Evolutionary conservation across 2,888 invertebrate species (phyloP), one percentile per base, ranked within the genome.

Genomic region (Monochamus alternatus): DNA sequence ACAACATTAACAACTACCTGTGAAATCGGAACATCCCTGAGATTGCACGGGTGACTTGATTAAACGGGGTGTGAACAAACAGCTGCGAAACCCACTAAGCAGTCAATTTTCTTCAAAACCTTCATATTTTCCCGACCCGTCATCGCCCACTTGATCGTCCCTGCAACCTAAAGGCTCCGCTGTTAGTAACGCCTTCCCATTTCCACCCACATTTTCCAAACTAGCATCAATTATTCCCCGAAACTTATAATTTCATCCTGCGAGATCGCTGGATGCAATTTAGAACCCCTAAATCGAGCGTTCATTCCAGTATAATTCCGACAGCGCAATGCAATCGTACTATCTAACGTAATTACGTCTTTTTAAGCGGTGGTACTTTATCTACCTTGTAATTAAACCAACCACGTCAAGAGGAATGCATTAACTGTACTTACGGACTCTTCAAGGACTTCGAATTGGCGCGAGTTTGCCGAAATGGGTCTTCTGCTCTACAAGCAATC

Each of bases 311-410:
- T 38, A 66, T 66, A 66, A 66, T 52, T 66, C 30, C 65, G 44
- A 31, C n/a, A 38, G 58, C 8, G 38, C 43, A 12, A 38, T 32
- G 38, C 58, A 10, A 43, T 4, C 44, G 58, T 32, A 58, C 58
- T 14, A 5, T 22, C 55, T 43, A 68, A 43, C 14, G 52, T 68
- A 68, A 68, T 68, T 68, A 30, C 51, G 43, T 68, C 68, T 68
- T 68, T 68, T 59, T 44, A 43, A 66, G 31, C 31, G 51, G 8
- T 1, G n/a, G 52, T 30, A 68, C 58, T 68, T 59, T 68, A 67
- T 38, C 30, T 43, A 44, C 43, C 68, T 43, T 68, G 59, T 68
- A 68, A 68, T 68, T 59, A 68, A 68, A 59, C 52, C n/a, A 31
- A 52, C 10, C 47, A 52, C 12, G 31, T 51, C 52, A n/a, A 12